Base-by-base conservation (phyloP, 2,888 invertebrate genomes). In the Tachina fera region DNA sequence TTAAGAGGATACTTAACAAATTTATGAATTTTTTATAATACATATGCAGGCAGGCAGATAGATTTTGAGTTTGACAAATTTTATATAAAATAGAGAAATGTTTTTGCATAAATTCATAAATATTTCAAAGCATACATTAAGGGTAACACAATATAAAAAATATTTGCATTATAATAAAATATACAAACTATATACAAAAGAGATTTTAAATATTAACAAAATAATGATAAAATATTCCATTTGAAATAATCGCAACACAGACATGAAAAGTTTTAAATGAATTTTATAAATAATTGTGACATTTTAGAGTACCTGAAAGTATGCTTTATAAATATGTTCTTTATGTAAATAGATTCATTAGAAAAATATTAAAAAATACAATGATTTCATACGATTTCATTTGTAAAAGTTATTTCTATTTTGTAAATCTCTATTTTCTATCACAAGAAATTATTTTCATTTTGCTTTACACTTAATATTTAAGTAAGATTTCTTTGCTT, bases 111-210 rank as follows among this genome's bases (percentile, higher is more conserved):
- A 43, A 22, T 61, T 53, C 80, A 80, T 80, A 80, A 80, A 81
- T 81, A 81, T 74, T 81, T 81, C 51, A 81, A 68, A 74, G 80
- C 56, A 81, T 61, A 61, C 22, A 74, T 74, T 61, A 68, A 74
- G 51, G 49, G 6, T 45, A 51, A 47, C 11, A 68, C 1, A 71
- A 45, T 51, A 51, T 14, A 39, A 16, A 47, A 19, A 10, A 41
- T 31, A 41, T n/a, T 60, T 60, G 16, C 16, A n/a, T 41, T 60
- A 60, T 58, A 47, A 19, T 16, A 49, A 47, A 45, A 10, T 43
- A 22, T 5, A 31, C 6, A 31, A 31, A 31, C 4, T 5, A 14
- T 5, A 14, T 9, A 60, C 41, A 60, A 70, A 45, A 61, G 43
- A 71, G 31, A 63, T 63, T 80, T 80, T 67, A 81, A 68, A 68